These are phyloP conservation scores for Sipha flava DNA, from an alignment of 1,140 invertebrate species.

Conservation along the genomic window DNA sequence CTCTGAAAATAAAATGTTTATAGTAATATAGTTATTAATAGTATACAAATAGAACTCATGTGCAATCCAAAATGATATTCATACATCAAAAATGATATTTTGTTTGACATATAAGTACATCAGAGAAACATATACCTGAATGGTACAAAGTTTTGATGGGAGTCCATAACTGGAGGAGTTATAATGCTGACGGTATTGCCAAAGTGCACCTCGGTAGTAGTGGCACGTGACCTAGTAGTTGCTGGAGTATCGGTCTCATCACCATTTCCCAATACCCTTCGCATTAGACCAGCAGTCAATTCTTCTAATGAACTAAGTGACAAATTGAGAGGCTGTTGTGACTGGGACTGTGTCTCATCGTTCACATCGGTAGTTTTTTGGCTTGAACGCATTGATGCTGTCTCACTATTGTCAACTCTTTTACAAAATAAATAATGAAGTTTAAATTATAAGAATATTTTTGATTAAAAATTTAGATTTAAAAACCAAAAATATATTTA, in stretches of 20 bases:
- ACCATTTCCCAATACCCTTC: constrained; percentile 39
- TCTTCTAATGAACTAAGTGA: constrained; percentile 50
- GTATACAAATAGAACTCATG: no score
- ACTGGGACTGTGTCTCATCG: constrained; percentile 11
- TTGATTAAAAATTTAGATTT: background rate
- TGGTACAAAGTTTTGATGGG: constrained; percentile 10
- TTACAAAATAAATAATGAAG: background rate
- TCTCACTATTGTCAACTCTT: constrained; percentile 21
- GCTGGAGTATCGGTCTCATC: background rate
- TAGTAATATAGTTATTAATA: no score
- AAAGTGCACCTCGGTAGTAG: constrained; percentile 14
- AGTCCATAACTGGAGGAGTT: background rate
- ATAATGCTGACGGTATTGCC: constrained; percentile 23
- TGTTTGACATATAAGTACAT: background rate
- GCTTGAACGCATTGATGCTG: background rate
- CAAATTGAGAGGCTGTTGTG: constrained; percentile 37
- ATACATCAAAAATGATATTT: no score
- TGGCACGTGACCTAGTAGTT: background rate
- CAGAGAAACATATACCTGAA: background rate
- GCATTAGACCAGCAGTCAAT: constrained; percentile 44
- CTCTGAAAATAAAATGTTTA: constrained; percentile 14
- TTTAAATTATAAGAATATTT: background rate
- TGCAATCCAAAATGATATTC: no score
- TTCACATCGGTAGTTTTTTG: background rate
- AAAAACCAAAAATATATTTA: background rate